Percentiles rank a stretch among this genome's conserved stretches.
These are phyloP conservation scores for Gambusia holbrooki DNA, from an alignment of 2,113 vertebrate species.

Conservation along the genomic window DNA sequence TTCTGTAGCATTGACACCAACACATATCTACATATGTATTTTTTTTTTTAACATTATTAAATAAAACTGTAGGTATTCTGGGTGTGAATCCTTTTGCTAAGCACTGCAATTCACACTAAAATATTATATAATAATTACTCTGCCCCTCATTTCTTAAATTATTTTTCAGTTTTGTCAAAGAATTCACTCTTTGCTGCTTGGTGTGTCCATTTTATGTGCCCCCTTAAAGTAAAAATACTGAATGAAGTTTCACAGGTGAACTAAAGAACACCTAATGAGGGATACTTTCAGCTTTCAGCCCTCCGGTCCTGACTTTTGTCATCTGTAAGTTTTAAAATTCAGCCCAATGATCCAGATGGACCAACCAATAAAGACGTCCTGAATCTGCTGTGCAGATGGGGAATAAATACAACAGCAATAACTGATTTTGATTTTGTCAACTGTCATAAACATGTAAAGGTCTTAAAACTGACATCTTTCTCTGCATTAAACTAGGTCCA, in stretches of 20 bases:
- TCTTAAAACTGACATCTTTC: neutral
- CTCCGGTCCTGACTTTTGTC: conserved; percentile 34
- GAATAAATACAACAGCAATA: conserved; percentile 43
- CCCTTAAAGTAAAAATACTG: neutral
- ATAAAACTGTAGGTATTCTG: no score
- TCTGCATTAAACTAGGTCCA: neutral
- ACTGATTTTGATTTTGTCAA: neutral
- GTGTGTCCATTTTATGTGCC: neutral
- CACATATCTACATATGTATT: no score
- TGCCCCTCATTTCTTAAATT: neutral
- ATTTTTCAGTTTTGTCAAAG: neutral
- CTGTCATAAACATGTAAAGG: neutral
- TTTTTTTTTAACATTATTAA: no score
- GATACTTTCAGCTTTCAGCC: neutral
- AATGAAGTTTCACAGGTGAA: neutral
- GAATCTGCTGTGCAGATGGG: conserved; percentile 8
- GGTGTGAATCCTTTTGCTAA: no score
- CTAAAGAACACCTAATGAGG: neutral
- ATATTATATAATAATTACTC: neutral
- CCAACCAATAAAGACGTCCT: neutral
- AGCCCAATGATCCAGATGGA: conserved; percentile 42
- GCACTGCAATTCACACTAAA: no score
- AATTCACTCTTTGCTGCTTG: neutral
- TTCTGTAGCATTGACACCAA: no score
- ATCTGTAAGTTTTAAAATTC: conserved; percentile 38